phyloP scores from a whole-genome alignment of 1,140 invertebrate genomes.

The Teleogryllus occipitalis region DNA sequence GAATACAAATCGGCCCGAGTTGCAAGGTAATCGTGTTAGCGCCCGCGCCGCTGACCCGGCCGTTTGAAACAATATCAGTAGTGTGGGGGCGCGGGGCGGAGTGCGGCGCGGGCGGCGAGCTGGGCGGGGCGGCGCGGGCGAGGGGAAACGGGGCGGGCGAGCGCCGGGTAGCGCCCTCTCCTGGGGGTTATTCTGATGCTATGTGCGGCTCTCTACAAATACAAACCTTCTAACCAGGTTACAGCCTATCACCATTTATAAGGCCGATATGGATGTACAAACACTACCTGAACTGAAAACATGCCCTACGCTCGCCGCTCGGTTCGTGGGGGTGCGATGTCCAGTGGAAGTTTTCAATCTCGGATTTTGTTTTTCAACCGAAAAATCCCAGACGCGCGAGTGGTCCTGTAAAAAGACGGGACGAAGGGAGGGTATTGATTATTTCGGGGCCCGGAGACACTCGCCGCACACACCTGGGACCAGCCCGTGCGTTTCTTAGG shows the following conservation, averaged over 20 bases:
- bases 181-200: conserved; percentile 20
- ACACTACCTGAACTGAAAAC: conserved; percentile 4
- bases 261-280: not conserved
- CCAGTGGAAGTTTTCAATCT: not conserved
- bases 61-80: conserved; percentile 18
- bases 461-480: not conserved
- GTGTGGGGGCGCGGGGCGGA: not conserved
- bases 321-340: not conserved
- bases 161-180: not conserved
- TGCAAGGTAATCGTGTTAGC: conserved; percentile 21
- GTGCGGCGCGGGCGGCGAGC: not conserved
- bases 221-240: conserved; percentile 20
- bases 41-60: conserved; percentile 15
- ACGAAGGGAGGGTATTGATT: not conserved
- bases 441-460: not conserved
- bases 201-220: conserved; percentile 18
- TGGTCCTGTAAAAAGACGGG: not conserved
- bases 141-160: not conserved
- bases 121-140: not conserved
- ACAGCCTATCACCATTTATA: conserved; percentile 24
- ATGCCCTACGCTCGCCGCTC: not conserved
- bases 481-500: too few species aligned
- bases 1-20: conserved; percentile 22
- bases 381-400: not conserved
- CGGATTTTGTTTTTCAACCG: not conserved